Percentiles rank a stretch among this genome's conserved stretches.
Conservation (phyloP, 2,797 vertebrate genomes). For the Octomys mimax region DNA sequence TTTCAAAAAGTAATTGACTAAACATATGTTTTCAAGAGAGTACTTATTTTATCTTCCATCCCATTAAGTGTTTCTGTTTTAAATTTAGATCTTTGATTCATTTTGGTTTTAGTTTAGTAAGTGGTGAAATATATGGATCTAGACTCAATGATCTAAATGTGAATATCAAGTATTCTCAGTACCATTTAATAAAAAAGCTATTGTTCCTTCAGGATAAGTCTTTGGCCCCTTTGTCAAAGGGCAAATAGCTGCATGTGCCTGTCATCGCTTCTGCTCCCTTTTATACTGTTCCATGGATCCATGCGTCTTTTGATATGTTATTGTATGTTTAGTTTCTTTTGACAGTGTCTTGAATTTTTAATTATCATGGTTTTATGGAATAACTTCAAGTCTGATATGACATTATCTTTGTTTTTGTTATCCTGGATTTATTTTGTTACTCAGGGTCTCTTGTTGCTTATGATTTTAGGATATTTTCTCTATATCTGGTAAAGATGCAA, state of each 20-base stretch:
- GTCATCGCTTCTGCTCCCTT: neutral
- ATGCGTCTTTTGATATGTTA: neutral
- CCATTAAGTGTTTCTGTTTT: too few species aligned
- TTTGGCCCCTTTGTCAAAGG: too few species aligned
- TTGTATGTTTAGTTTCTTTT: neutral
- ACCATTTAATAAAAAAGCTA: too few species aligned
- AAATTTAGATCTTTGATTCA: too few species aligned
- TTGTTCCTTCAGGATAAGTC: too few species aligned
- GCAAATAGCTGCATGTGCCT: too few species aligned
- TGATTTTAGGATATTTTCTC: neutral
- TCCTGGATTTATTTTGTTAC: neutral
- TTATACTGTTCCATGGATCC: neutral
- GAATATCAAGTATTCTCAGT: too few species aligned
- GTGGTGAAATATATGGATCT: too few species aligned
- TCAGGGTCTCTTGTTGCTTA: neutral
- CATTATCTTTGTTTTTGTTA: neutral
- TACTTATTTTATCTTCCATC: neutral
- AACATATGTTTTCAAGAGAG: neutral
- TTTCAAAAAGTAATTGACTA: neutral
- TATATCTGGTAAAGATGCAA: neutral
- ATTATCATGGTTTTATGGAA: too few species aligned
- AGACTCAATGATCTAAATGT: too few species aligned
- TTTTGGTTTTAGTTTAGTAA: too few species aligned
- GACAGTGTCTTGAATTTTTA: neutral
- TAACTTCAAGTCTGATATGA: too few species aligned